Evolutionary conservation across 2,888 invertebrate species (phyloP).

Genomic region (Anoplius nigerrimus): DNA sequence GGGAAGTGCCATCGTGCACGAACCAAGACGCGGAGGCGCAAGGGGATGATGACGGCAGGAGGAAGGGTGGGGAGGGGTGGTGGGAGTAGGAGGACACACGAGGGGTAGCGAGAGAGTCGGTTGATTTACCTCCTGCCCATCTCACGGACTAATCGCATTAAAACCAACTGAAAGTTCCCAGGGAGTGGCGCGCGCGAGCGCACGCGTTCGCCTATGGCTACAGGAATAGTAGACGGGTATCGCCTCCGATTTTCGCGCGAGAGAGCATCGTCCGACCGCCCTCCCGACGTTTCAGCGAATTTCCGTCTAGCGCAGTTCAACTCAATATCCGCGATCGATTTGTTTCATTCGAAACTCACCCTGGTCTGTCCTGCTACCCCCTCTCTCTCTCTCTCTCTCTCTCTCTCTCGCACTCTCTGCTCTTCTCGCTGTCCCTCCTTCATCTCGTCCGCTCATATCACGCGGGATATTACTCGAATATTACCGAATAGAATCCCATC

Average conservation of each 20-base stretch:
- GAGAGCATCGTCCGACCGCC: constrained; percentile 24
- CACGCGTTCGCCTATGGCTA: neutral
- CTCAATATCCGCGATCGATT: constrained; percentile 26
- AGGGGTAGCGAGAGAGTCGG: constrained; percentile 4
- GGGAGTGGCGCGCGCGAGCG: constrained; percentile 18
- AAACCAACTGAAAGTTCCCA: constrained; percentile 59
- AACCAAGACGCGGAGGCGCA: too few species aligned
- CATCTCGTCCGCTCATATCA: neutral
- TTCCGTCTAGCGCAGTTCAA: constrained; percentile 11
- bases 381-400: neutral
- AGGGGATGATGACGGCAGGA: too few species aligned
- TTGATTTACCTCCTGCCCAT: constrained; percentile 42
- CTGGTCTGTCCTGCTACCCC: neutral
- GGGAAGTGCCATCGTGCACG: constrained; percentile 3
- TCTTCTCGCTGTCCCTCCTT: neutral
- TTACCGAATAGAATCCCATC: neutral
- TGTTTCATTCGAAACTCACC: constrained; percentile 16
- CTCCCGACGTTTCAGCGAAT: constrained; percentile 29
- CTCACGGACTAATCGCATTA: constrained; percentile 56
- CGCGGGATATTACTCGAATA: neutral
- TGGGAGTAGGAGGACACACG: neutral
- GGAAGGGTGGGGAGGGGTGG: neutral
- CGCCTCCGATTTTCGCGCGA: constrained; percentile 39
- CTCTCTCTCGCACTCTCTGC: neutral
- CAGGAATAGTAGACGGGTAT: constrained; percentile 11